phyloP scores from a whole-genome alignment of 2,113 vertebrate genomes.

The Ceratotherium simum region DNA sequence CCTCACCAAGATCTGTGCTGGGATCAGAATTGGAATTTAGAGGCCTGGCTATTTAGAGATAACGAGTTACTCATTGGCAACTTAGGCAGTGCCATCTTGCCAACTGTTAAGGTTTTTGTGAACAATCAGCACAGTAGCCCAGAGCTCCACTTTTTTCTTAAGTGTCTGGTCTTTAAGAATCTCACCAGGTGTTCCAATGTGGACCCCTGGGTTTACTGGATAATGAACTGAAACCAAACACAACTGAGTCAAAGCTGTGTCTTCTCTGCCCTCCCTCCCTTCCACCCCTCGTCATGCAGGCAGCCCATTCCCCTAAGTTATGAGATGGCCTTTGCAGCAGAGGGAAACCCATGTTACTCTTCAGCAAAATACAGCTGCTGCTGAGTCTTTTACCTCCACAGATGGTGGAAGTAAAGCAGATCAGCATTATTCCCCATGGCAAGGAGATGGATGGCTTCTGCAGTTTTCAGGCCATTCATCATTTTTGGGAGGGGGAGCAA shows the following conservation, averaged over 20 bases:
- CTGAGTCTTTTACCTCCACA: background rate
- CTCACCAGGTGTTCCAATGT: conserved; percentile 10
- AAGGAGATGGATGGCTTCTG: conserved; percentile 66
- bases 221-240: conserved; percentile 39
- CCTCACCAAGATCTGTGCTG: background rate
- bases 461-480: conserved; percentile 73
- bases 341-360: background rate
- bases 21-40: conserved; percentile 28
- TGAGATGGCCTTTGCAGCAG: background rate
- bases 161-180: background rate
- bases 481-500: conserved; percentile 59
- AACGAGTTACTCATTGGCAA: conserved; percentile 31
- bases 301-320: background rate
- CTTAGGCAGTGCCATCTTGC: background rate
- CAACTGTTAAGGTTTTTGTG: background rate
- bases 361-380: conserved; percentile 27
- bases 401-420: conserved; percentile 58
- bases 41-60: conserved; percentile 24
- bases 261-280: background rate
- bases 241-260: conserved; percentile 5
- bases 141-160: background rate
- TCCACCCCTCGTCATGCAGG: background rate
- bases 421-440: conserved; percentile 54
- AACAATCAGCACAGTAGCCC: background rate
- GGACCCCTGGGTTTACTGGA: background rate